Percentiles rank a stretch among this genome's conserved stretches.
phyloP scores from a whole-genome alignment of 2,888 invertebrate species.

The Mimas tiliae region DNA sequence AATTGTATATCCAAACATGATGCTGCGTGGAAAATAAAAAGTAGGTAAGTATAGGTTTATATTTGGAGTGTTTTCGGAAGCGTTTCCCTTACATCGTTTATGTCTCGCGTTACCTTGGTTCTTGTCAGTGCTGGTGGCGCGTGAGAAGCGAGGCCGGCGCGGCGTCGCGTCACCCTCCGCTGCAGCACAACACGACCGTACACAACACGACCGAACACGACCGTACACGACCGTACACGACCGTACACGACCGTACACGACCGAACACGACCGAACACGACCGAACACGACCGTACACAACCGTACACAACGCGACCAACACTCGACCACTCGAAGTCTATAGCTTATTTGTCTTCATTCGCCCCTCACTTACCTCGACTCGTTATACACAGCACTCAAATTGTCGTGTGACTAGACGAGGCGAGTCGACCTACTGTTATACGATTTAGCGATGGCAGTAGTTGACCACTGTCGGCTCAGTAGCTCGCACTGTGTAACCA shows the following conservation, averaged over 20 bases:
- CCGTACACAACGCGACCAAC: slow-evolving; percentile 30
- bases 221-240: slow-evolving; percentile 39
- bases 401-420: too few species aligned
- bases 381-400: too few species aligned
- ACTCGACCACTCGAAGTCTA: not conserved
- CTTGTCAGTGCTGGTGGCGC: slow-evolving; percentile 81
- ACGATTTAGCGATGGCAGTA: too few species aligned
- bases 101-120: slow-evolving; percentile 65
- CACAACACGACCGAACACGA: slow-evolving; percentile 44
- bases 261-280: slow-evolving; percentile 39
- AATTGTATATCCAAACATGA: too few species aligned
- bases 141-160: slow-evolving; percentile 81
- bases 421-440: too few species aligned
- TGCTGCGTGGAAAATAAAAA: too few species aligned
- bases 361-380: too few species aligned
- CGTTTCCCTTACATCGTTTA: too few species aligned
- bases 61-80: too few species aligned
- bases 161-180: slow-evolving; percentile 67
- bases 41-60: too few species aligned
- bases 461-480: too few species aligned
- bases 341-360: too few species aligned
- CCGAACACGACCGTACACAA: slow-evolving; percentile 42
- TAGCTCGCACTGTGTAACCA: not conserved
- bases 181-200: slow-evolving; percentile 57
- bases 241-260: slow-evolving; percentile 44